phyloP scores from a whole-genome alignment of 1,140 invertebrate genomes.

The Drosophila pseudoananassae region DNA sequence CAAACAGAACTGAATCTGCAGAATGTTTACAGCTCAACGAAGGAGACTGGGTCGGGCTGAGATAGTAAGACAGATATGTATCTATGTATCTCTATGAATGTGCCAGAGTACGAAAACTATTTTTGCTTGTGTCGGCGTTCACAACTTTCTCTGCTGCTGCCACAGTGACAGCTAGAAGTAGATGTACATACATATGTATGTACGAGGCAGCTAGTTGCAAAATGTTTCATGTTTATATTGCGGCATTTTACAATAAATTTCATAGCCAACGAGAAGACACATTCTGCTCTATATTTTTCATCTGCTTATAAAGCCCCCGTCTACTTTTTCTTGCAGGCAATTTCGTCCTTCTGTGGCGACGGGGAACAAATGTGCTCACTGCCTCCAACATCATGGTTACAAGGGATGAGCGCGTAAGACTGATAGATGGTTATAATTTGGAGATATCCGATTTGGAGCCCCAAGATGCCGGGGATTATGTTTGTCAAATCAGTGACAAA shows the following conservation, averaged over 20 bases:
- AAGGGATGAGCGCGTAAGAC: slow-evolving; percentile 87
- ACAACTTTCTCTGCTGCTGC: slow-evolving; percentile 16
- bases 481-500: slow-evolving; percentile 88
- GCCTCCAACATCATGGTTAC: slow-evolving; percentile 89
- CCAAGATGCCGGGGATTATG: slow-evolving; percentile 85
- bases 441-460: slow-evolving; percentile 87
- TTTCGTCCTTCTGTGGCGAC: slow-evolving; percentile 88
- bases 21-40: slow-evolving; percentile 61
- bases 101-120: slow-evolving; percentile 49
- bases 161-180: slow-evolving; percentile 60
- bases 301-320: slow-evolving; percentile 22
- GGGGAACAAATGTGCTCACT: slow-evolving; percentile 88
- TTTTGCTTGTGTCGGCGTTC: slow-evolving; percentile 17
- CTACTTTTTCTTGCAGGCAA: slow-evolving; percentile 84
- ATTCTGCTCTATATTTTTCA: slow-evolving; percentile 49
- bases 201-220: slow-evolving; percentile 31
- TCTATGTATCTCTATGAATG: slow-evolving; percentile 9
- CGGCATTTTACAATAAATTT: slow-evolving; percentile 76
- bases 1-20: slow-evolving; percentile 64
- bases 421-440: slow-evolving; percentile 89
- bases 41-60: slow-evolving; percentile 12
- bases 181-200: slow-evolving; percentile 11
- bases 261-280: slow-evolving; percentile 46
- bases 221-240: slow-evolving; percentile 72
- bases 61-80: slow-evolving; percentile 47